phyloP scores from a whole-genome alignment of 2,113 vertebrate species.

The Bostrychus sinensis region DNA sequence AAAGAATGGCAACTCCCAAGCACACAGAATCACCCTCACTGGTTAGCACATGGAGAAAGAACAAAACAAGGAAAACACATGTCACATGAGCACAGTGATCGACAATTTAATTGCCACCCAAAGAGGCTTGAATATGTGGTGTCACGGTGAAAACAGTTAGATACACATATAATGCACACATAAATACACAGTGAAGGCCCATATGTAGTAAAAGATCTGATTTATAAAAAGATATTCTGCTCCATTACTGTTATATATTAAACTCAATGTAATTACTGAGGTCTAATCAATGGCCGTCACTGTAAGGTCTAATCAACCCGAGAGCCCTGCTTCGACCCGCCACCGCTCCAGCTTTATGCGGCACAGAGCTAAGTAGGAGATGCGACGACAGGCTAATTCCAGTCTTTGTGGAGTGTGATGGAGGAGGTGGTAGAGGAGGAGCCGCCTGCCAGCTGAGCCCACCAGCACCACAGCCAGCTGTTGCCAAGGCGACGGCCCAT shows the following conservation, averaged over 20 bases:
- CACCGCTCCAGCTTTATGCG: constrained; percentile 46
- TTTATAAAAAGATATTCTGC: constrained; percentile 22
- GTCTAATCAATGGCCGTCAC: constrained; percentile 1
- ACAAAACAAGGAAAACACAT: constrained; percentile 73
- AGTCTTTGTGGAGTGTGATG: constrained; percentile 69
- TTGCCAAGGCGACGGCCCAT: constrained; percentile 73
- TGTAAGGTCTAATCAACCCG: constrained; percentile 7
- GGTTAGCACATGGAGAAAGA: constrained; percentile 79
- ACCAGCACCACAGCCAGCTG: constrained; percentile 66
- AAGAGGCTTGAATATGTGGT: constrained; percentile 55
- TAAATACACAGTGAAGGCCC: constrained; percentile 50
- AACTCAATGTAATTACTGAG: constrained; percentile 3
- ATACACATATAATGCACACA: constrained; percentile 63
- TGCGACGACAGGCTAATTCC: constrained; percentile 65
- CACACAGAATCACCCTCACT: constrained; percentile 77
- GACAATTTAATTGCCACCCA: constrained; percentile 59
- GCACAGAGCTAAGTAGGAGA: constrained; percentile 56
- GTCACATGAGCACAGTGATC: constrained; percentile 76
- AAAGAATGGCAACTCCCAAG: constrained; percentile 80
- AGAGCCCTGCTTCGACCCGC: constrained; percentile 20
- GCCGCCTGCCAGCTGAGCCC: constrained; percentile 75
- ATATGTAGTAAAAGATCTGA: constrained; percentile 3
- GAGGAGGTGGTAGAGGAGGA: constrained; percentile 67
- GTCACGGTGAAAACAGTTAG: constrained; percentile 62
- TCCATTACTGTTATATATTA: neutral